Evolutionary conservation across 2,888 invertebrate genomes (phyloP), one percentile per base, ranked within the genome.

Genomic region (Eledone cirrhosa): DNA sequence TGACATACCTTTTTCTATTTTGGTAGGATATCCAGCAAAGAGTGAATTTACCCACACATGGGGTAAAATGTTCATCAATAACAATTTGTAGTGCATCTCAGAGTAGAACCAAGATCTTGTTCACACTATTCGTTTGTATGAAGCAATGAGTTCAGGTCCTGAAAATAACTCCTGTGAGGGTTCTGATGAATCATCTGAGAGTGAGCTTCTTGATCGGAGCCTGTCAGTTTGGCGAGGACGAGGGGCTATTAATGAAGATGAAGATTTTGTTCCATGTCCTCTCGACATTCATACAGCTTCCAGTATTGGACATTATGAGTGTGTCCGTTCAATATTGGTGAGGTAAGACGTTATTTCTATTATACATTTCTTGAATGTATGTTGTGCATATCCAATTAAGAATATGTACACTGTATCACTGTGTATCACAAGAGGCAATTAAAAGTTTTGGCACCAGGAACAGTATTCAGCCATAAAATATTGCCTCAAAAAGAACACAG

Each of bases 211-310:
- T 48, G 89, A 90, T 69, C 85, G 86, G 14, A 90, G 90, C 82
- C 82, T 90, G 77, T 89, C 88, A 16, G 87, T 90, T 13, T 90
- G 90, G 90, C 86, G 85, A 72, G 90, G 89, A 0, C 86, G 85
- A 80, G 80, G 80, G 48, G 80, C 84, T 47, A 80, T 84, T 65
- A 85, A 85, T 14, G 81, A 82, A 14, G 83, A 83, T 33, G 89
- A 88, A 53, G 86, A 86, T 67, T 89, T 89, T 83, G 86, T 84
- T 8, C 89, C 90, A 0, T 84, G 89, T 22, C 86, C 86, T 4
- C 83, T 90, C 3, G 90, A 90, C 80, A 83, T 90, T 22, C 88
- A 90, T 82, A 90, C 90, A 48, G 90, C 89, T 4, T 87, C 88
- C 31, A 90, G 90, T 80, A 88, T 90, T 47, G 90, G 90, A 13